Evolutionary conservation across 37 sponge, comb jelly and placozoan genomes (phyloP).

Genomic region (Mnemiopsis leidyi): DNA sequence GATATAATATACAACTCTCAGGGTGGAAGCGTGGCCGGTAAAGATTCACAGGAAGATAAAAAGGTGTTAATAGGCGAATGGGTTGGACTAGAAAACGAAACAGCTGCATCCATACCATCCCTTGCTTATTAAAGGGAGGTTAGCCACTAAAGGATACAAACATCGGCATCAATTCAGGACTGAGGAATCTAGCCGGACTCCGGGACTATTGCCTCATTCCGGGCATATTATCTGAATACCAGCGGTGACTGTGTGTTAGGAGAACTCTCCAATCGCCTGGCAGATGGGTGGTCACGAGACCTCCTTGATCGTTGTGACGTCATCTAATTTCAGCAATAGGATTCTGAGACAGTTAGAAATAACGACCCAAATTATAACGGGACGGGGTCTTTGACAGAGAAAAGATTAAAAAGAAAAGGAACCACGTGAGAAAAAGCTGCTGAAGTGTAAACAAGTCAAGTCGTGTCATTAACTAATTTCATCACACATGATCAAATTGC

Average conservation of each 20-base stretch:
- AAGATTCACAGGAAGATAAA: background rate
- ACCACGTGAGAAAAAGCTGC: background rate
- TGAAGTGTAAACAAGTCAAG: background rate
- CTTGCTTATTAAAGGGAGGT: too few species aligned
- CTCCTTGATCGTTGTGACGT: background rate
- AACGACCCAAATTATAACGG: background rate
- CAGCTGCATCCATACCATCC: background rate
- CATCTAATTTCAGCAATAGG: background rate
- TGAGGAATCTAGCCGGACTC: background rate
- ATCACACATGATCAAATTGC: background rate
- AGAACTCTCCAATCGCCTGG: background rate
- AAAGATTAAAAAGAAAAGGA: background rate
- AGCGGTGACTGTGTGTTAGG: background rate
- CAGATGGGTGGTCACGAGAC: background rate
- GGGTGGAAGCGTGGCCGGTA: too few species aligned
- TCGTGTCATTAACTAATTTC: background rate
- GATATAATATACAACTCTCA: too few species aligned
- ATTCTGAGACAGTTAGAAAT: background rate
- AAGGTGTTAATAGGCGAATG: background rate
- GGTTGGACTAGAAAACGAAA: background rate
- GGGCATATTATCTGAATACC: background rate
- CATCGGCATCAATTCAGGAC: background rate
- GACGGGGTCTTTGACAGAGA: background rate
- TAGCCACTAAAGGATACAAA: background rate
- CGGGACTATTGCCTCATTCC: background rate